Conservation (phyloP, 2,888 invertebrate species). For the Emmelina monodactyla region DNA sequence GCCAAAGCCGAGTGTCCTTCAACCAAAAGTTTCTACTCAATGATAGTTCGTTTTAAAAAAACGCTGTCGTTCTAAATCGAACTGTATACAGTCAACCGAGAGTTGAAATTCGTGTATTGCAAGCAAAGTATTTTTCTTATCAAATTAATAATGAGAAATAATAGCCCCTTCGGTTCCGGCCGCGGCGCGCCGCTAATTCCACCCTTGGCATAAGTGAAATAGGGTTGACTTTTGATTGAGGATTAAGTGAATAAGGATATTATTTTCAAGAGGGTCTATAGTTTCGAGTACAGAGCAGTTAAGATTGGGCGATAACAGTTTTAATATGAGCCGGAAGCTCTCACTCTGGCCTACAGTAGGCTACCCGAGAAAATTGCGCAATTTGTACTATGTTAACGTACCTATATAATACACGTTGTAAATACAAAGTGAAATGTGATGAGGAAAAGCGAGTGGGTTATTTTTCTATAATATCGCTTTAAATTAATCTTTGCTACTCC, state of each 20-base stretch:
- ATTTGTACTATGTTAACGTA: slow-evolving; percentile 42
- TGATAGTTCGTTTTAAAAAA: slow-evolving; percentile 16
- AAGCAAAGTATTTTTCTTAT: slow-evolving; percentile 41
- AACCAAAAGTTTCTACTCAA: slow-evolving; percentile 7
- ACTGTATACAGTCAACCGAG: slow-evolving; percentile 2
- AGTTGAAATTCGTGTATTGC: slow-evolving; percentile 6
- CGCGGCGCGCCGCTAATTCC: slow-evolving; percentile 17
- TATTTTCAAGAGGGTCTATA: slow-evolving; percentile 51
- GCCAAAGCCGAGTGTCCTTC: too few relatives aligned
- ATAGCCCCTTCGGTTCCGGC: slow-evolving; percentile 25
- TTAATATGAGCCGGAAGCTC: slow-evolving; percentile 62
- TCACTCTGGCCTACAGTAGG: slow-evolving; percentile 30
- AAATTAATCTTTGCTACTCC: too few relatives aligned
- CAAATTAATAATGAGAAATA: slow-evolving; percentile 59
- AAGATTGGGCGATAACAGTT: slow-evolving; percentile 58
- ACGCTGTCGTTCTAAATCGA: slow-evolving; percentile 27
- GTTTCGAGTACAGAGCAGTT: slow-evolving; percentile 60
- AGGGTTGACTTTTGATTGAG: slow-evolving; percentile 26
- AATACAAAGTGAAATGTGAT: too few relatives aligned
- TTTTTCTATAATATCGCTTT: too few relatives aligned
- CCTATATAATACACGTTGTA: too few relatives aligned
- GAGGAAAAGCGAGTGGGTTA: too few relatives aligned
- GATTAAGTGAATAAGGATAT: slow-evolving; percentile 38
- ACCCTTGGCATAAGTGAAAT: slow-evolving; percentile 27
- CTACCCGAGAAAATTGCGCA: slow-evolving; percentile 41